Percentiles rank a stretch among this genome's conserved stretches.
Conservation (phyloP, 2,888 invertebrate species). For the Physocephala rufipes region DNA sequence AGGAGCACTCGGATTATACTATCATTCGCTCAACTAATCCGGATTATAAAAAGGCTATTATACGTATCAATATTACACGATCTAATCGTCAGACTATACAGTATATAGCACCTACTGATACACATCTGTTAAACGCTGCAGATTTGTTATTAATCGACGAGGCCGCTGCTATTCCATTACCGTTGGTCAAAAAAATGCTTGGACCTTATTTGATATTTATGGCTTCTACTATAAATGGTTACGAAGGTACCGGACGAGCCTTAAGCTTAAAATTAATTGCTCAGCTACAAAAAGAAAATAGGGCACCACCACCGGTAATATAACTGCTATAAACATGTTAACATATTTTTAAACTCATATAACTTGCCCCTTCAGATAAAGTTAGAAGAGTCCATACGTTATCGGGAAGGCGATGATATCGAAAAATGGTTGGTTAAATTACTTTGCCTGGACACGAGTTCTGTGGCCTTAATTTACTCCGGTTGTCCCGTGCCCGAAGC, state of each 20-base stretch:
- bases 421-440: conserved; percentile 92
- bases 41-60: conserved; percentile 95
- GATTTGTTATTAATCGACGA: conserved; percentile 97
- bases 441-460: conserved; percentile 88
- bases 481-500: conserved; percentile 90
- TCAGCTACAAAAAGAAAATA: conserved; percentile 76
- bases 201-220: conserved; percentile 94
- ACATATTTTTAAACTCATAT: conserved; percentile 5
- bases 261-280: conserved; percentile 93
- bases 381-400: conserved; percentile 94
- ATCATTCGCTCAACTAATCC: conserved; percentile 94
- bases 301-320: conserved; percentile 71
- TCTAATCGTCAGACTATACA: conserved; percentile 95
- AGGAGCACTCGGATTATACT: conserved; percentile 96
- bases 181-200: conserved; percentile 87
- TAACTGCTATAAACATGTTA: background rate
- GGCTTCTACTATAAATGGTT: conserved; percentile 97
- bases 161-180: conserved; percentile 97
- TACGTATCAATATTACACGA: conserved; percentile 89
- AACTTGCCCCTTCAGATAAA: conserved; percentile 69
- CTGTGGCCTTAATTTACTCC: conserved; percentile 71
- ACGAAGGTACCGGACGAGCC: conserved; percentile 97
- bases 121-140: conserved; percentile 87
- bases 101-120: conserved; percentile 95
- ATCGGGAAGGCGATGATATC: conserved; percentile 84